These are phyloP conservation scores for Vanessa cardui DNA, from an alignment of 2,888 invertebrate species.

Conservation along the genomic window DNA sequence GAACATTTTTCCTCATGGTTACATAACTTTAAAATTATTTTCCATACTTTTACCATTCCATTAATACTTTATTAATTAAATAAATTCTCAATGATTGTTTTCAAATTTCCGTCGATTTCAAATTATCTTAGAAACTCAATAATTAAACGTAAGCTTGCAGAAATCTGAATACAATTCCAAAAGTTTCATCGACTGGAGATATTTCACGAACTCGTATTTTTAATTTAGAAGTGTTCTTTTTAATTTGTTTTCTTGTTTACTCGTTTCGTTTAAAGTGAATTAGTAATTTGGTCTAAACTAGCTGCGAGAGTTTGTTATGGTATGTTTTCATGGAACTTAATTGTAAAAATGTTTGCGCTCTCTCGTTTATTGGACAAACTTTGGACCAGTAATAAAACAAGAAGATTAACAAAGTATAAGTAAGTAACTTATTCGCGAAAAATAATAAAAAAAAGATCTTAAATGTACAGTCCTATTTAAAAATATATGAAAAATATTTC, in stretches of 20 bases:
- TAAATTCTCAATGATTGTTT: no score
- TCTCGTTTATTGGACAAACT: not conserved
- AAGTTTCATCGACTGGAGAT: conserved; percentile 17
- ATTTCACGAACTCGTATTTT: conserved; percentile 10
- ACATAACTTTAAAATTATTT: no score
- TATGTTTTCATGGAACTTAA: not conserved
- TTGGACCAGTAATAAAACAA: not conserved
- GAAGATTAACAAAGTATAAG: no score
- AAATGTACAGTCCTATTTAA: no score
- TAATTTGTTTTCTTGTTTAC: conserved; percentile 16
- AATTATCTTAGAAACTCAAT: not conserved
- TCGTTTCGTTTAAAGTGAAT: conserved; percentile 12
- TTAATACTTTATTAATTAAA: no score
- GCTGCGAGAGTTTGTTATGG: not conserved
- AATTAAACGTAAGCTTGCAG: not conserved
- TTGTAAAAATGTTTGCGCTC: not conserved
- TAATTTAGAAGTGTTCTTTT: conserved; percentile 17
- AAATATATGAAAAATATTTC: no score
- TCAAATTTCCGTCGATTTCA: not conserved
- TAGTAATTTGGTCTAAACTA: conserved; percentile 11
- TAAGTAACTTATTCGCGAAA: no score
- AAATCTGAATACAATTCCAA: conserved; percentile 4
- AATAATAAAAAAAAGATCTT: no score
- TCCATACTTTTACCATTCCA: no score
- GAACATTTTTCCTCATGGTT: no score